Evolutionary conservation across 2,113 vertebrate species (phyloP).

Genomic region (Zosterops japonicus): DNA sequence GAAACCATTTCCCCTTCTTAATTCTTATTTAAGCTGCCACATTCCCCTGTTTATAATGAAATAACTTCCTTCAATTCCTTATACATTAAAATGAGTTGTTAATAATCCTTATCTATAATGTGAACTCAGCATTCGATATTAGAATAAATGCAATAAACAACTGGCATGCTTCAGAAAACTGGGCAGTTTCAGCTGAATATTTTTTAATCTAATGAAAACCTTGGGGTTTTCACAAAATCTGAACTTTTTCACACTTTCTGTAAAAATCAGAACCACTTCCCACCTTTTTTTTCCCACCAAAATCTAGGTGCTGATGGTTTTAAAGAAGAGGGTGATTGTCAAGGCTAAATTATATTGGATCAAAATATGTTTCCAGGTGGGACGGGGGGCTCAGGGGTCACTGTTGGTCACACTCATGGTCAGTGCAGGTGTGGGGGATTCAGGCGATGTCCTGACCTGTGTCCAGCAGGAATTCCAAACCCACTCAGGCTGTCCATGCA

Average conservation of each 20-base stretch:
- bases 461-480: neutral
- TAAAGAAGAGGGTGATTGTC: neutral
- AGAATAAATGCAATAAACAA: neutral
- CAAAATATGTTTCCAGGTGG: fast-evolving
- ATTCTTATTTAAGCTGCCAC: neutral
- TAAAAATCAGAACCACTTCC: neutral
- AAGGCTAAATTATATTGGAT: neutral
- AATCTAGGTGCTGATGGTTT: neutral
- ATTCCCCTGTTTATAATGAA: neutral
- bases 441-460: neutral
- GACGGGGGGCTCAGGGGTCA: neutral
- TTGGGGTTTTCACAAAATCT: neutral
- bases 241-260: neutral
- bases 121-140: neutral
- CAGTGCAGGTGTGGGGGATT: neutral
- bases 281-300: fast-evolving
- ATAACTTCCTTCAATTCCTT: neutral
- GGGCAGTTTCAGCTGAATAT: neutral
- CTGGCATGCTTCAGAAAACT: neutral
- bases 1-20: neutral
- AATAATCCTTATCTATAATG: neutral
- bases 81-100: neutral
- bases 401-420: fast-evolving
- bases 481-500: neutral
- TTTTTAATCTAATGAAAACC: neutral